A percentile compares a stretch with the other conserved stretches of the same genome.
phyloP scores from a whole-genome alignment of 1,140 invertebrate genomes.

The Drosophila miranda region DNA sequence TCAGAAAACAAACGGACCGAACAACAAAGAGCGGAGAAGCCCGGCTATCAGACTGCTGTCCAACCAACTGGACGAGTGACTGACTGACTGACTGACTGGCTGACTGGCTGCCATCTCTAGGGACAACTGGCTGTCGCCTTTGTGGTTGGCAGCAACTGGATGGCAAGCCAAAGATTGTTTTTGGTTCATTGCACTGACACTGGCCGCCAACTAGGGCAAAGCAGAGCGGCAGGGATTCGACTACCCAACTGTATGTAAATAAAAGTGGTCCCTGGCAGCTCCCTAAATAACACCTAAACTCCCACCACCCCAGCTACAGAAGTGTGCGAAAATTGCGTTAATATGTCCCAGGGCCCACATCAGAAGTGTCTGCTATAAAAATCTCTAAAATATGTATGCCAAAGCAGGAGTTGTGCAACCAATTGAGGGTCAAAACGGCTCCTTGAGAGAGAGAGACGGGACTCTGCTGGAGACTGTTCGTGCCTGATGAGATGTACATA shows the following conservation, averaged over 20 bases:
- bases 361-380: constrained; percentile 24
- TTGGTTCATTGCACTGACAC: constrained; percentile 69
- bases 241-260: too few relatives aligned
- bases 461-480: constrained; percentile 1
- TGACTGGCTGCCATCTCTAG: constrained; percentile 26
- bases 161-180: constrained; percentile 56
- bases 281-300: constrained; percentile 40
- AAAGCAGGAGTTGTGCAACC: constrained; percentile 6
- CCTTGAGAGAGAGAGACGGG: too few relatives aligned
- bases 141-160: constrained; percentile 18
- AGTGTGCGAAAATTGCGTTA: constrained; percentile 45
- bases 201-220: constrained; percentile 63
- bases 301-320: not conserved
- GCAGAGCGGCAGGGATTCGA: too few relatives aligned
- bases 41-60: constrained; percentile 41
- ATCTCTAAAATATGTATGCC: constrained; percentile 36
- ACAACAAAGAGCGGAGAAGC: constrained; percentile 21
- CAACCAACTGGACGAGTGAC: constrained; percentile 30
- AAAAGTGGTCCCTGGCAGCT: too few relatives aligned
- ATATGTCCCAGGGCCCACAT: constrained; percentile 27
- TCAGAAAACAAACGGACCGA: constrained; percentile 4
- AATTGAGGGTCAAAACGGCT: not conserved
- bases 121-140: constrained; percentile 34
- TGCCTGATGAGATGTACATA: constrained; percentile 51
- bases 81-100: constrained; percentile 21